These are phyloP conservation scores for Adelognathus sp. DNA, from an alignment of 2,888 invertebrate genomes.

Conservation along the genomic window DNA sequence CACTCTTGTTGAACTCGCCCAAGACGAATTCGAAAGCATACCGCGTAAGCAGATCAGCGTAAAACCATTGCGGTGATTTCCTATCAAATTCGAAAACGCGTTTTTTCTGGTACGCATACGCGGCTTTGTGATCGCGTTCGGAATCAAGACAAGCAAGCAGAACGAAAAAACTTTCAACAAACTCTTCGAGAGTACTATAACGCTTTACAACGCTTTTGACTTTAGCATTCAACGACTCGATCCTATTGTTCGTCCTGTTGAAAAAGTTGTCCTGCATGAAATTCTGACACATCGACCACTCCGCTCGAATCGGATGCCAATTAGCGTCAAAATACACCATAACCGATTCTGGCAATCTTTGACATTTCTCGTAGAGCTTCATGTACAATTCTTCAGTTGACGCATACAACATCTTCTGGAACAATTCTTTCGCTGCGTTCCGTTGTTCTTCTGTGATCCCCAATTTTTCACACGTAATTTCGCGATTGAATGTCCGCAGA, in stretches of 20 bases:
- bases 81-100: background rate
- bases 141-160: conserved; percentile 30
- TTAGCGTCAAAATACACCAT: conserved; percentile 50
- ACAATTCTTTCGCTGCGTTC: conserved; percentile 35
- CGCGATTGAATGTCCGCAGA: conserved; percentile 53
- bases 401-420: conserved; percentile 36
- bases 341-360: conserved; percentile 12
- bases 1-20: background rate
- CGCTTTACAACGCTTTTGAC: conserved; percentile 30
- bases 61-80: background rate
- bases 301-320: conserved; percentile 50
- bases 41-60: background rate
- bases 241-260: conserved; percentile 56
- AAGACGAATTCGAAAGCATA: background rate
- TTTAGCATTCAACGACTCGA: conserved; percentile 46
- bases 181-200: conserved; percentile 28
- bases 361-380: conserved; percentile 3
- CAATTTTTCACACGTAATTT: conserved; percentile 56
- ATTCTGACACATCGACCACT: conserved; percentile 40
- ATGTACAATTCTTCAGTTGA: background rate
- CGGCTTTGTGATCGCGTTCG: conserved; percentile 54
- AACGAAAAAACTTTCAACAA: conserved; percentile 33
- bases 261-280: conserved; percentile 42
- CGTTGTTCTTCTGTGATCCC: conserved; percentile 40
- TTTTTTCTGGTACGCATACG: conserved; percentile 38